Base-by-base conservation (phyloP, 2,797 vertebrate species). In the Borostomias antarcticus region DNA sequence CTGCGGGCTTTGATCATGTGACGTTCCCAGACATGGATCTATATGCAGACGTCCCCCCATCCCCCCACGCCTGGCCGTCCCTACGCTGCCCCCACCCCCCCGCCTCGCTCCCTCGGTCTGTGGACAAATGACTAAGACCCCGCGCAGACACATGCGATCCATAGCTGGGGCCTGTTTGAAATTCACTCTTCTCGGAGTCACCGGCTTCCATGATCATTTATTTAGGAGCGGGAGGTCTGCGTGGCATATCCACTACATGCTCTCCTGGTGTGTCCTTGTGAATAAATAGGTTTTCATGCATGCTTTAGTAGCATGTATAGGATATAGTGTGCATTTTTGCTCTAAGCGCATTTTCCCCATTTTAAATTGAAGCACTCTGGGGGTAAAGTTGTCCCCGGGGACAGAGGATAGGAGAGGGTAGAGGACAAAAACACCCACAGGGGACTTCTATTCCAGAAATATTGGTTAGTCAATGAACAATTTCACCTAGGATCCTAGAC, bases 1-100 rank as follows among this genome's bases (percentile, higher is more conserved):
- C 28, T 7, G 43, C 13, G 43, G n/a, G 51, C 64, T 74, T 67
- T 68, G 62, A 75, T 71, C 60, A 60, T 68, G 53, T 68, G 66
- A 48, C 72, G 6, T 50, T 58, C n/a, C 5, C 58, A 72, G 62
- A 58, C 58, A 58, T 52, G 32, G 33, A 60, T 75, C 52, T 53
- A 62, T 52, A 60, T 23, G 59, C 19, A 62, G 58, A 40, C 58
- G 5, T 30, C 29, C 64, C 30, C 58, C 32, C 50, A 54, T 58
- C 64, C 15, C 25, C 56, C 23, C 54, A 33, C 40, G n/a, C 43
- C 15, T 43, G 4, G 8, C 26, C 30, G 2, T 32, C 28, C 28
- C 28, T 48, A 45, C 17, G 8, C 2, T 50, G 32, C 48, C 35
- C 26, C 58, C 2, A 19, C 26, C 62, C 33, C 25, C 28, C 15